Percentiles rank a stretch among this genome's conserved stretches.
These are phyloP conservation scores for Smutsia temminckii DNA, from an alignment of 2,797 vertebrate species.

Conservation along the genomic window DNA sequence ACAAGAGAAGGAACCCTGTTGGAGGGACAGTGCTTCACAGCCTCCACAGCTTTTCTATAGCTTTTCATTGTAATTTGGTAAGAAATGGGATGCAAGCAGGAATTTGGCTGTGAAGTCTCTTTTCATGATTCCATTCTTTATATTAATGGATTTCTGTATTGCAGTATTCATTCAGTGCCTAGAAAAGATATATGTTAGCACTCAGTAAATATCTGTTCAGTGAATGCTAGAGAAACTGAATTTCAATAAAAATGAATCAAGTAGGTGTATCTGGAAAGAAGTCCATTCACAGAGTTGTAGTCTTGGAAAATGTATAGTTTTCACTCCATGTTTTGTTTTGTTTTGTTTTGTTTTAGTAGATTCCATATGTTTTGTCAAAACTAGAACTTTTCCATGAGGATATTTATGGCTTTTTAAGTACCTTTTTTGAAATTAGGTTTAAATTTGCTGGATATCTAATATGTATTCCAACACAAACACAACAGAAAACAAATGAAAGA, in stretches of 20 bases:
- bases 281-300: neutral
- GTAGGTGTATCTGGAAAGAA: neutral
- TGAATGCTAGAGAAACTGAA: neutral
- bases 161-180: neutral
- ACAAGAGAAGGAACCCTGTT: neutral
- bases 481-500: slow-evolving; percentile 4
- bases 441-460: neutral
- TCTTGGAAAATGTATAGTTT: neutral
- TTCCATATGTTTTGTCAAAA: neutral
- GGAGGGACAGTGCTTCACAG: no score
- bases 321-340: neutral
- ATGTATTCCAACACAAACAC: neutral
- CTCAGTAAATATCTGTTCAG: neutral
- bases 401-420: neutral
- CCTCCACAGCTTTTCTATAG: neutral
- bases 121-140: neutral
- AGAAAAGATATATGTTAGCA: neutral
- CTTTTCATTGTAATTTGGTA: neutral
- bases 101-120: neutral
- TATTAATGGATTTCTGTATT: neutral
- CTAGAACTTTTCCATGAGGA: neutral
- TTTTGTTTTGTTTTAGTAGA: neutral
- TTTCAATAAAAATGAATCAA: neutral
- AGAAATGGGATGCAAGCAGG: neutral
- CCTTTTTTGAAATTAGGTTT: neutral